These are phyloP conservation scores for Prinia subflava DNA, from an alignment of 2,113 vertebrate species.

Conservation along the genomic window DNA sequence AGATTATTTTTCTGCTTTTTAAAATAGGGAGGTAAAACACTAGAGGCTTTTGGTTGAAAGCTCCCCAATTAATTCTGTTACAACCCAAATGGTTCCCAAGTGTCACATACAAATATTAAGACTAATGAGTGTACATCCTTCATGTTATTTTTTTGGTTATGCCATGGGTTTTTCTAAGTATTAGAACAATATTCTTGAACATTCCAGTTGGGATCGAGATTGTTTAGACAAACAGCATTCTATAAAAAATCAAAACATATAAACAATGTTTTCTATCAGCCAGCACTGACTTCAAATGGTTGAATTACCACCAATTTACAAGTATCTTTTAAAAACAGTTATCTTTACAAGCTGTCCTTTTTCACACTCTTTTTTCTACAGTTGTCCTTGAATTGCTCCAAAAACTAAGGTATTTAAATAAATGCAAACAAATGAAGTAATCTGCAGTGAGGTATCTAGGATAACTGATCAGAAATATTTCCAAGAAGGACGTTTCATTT, in stretches of 20 bases:
- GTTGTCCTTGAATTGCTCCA: neutral
- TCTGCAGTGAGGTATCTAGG: neutral
- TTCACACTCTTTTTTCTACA: neutral
- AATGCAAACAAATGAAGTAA: neutral
- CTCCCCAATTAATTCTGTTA: slow-evolving; percentile 44
- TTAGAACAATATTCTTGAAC: neutral
- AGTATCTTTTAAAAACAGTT: neutral
- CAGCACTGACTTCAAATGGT: neutral
- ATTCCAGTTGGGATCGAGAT: neutral
- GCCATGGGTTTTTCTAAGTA: neutral
- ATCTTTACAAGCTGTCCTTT: neutral
- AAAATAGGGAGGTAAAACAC: slow-evolving; percentile 11
- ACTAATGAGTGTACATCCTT: neutral
- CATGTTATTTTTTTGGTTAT: neutral
- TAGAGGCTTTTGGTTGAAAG: slow-evolving; percentile 30
- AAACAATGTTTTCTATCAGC: neutral
- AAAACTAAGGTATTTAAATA: neutral
- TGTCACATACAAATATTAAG: slow-evolving; percentile 10
- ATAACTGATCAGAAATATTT: neutral
- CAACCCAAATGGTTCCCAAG: slow-evolving; percentile 22
- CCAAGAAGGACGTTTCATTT: neutral
- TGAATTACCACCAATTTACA: neutral
- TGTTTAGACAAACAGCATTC: neutral
- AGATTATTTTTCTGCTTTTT: slow-evolving; percentile 51
- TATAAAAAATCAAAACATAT: neutral